Conservation (phyloP, 2,797 vertebrate species). For the Periparus ater region DNA sequence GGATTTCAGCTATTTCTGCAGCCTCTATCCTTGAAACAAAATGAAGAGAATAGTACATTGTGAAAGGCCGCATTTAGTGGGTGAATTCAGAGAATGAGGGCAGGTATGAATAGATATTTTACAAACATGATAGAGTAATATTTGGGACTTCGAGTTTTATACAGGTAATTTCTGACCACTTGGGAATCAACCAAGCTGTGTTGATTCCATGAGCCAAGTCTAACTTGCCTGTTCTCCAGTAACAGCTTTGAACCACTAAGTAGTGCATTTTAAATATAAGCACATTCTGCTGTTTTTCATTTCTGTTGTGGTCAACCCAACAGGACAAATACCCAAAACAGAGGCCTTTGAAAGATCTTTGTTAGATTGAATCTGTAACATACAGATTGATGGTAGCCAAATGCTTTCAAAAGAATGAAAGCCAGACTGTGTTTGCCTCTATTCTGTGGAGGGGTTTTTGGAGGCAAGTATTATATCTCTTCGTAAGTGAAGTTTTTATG, state of each 20-base stretch:
- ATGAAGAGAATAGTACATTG: neutral
- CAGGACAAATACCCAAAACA: neutral
- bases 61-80: neutral
- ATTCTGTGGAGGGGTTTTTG: neutral
- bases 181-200: neutral
- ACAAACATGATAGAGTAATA: accelerated
- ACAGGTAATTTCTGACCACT: neutral
- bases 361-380: neutral
- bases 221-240: neutral
- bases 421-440: neutral
- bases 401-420: neutral
- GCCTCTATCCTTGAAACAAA: neutral
- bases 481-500: neutral
- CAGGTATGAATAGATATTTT: neutral
- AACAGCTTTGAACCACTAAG: neutral
- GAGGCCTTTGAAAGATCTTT: neutral
- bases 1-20: neutral
- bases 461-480: neutral
- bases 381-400: neutral
- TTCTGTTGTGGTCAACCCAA: neutral
- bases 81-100: neutral
- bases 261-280: neutral
- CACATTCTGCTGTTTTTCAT: neutral
- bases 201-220: neutral
- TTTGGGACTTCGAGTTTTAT: neutral